Base-by-base conservation (phyloP, 2,797 vertebrate genomes). In the Rhinella marina region DNA sequence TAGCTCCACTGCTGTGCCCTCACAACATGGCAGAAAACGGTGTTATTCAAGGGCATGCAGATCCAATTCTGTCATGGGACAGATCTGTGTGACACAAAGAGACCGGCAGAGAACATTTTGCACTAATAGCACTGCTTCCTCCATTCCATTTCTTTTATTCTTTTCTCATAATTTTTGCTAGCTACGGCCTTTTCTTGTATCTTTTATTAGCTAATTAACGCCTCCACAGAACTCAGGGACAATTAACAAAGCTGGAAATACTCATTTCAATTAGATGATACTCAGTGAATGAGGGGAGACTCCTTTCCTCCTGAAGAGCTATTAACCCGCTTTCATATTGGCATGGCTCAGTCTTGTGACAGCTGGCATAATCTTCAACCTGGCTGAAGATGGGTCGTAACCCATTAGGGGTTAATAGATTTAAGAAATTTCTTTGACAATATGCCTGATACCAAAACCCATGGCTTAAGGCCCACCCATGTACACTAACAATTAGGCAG, bases 171-270 rank as follows among this genome's bases (percentile, higher is more conserved):
- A 52, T 82, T 89, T 88, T 86, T 41, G 88, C 88, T 77, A 72
- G 79, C 88, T 89, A 62, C 75, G 73, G 79, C 27, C 29, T 89
- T 89, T 89, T 86, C 88, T 86, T 89, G 84, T 86, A 82, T 78
- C 72, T 89, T 86, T 89, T 89, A 89, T 68, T 86, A 89, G 88
- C 79, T 89, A 86, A 89, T 86, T 89, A 89, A 68, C 13, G 80
- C 72, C 52, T 89, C 80, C 84, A 62, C 75, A 86, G 88, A 82
- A 89, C 72, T 78, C 29, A 25, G 72, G 72, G 73, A 89, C 88
- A 89, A 89, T 82, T 86, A 89, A 80, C 84, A 89, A 89, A 29
- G 79, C 78, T 86, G 80, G 79, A 86, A 89, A 83, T 86, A 82
- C 79, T 86, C 79, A 78, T 70, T 88, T 88, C 73, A 88, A 88